Evolutionary conservation across 2,888 invertebrate genomes (phyloP).

Genomic region (Thera obeliscata): DNA sequence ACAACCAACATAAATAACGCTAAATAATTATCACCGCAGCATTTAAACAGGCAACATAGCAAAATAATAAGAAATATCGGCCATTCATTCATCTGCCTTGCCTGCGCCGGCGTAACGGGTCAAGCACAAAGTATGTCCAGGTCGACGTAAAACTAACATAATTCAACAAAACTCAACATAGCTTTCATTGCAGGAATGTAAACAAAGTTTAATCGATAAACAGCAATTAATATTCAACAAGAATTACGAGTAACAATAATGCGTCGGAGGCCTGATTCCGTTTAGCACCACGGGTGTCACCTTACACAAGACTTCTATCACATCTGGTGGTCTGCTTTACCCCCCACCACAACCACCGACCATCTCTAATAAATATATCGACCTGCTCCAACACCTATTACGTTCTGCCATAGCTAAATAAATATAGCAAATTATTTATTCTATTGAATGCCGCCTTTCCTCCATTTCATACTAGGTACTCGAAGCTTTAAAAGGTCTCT

Average conservation of each 20-base stretch:
- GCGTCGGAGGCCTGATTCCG: conserved; percentile 71
- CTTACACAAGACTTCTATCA: conserved; percentile 38
- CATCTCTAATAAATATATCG: conserved; percentile 28
- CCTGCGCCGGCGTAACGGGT: conserved; percentile 33
- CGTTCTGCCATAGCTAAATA: conserved; percentile 29
- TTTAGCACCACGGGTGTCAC: conserved; percentile 74
- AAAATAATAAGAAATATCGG: conserved; percentile 21
- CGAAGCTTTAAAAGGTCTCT: conserved; percentile 4
- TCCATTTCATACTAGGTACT: conserved; percentile 10
- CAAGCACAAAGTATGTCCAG: conserved; percentile 42
- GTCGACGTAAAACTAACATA: conserved; percentile 74
- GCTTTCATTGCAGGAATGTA: conserved; percentile 81
- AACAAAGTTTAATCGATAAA: conserved; percentile 79
- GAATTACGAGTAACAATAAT: conserved; percentile 75
- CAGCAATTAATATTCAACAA: conserved; percentile 73
- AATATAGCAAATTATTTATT: conserved; percentile 11
- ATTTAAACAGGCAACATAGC: conserved; percentile 14
- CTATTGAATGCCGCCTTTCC: conserved; percentile 11
- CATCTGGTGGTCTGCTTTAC: conserved; percentile 30
- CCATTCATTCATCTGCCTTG: conserved; percentile 46
- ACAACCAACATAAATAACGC: conserved; percentile 17
- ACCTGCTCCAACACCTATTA: conserved; percentile 31
- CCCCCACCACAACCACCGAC: conserved; percentile 31
- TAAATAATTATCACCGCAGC: conserved; percentile 5
- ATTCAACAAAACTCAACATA: conserved; percentile 79